Conservation (phyloP, 2,888 invertebrate genomes). For the Epistrophella euchroma region DNA sequence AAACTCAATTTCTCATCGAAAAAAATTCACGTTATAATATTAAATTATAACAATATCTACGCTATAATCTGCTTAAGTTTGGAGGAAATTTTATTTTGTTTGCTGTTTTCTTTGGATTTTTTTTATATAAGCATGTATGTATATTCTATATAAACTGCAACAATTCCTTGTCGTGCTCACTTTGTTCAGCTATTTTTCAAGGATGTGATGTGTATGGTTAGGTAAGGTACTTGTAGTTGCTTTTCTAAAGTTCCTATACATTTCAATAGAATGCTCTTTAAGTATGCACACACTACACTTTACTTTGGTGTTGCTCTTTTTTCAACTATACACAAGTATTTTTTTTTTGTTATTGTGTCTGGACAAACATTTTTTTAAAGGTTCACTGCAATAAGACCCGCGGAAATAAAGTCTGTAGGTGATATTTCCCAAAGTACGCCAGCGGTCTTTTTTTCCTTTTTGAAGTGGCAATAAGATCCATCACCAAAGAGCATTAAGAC, state of each 20-base stretch:
- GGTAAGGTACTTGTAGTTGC: neutral
- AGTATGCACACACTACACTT: neutral
- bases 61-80: slow-evolving; percentile 2
- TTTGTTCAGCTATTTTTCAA: slow-evolving; percentile 54
- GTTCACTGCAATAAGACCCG: no score
- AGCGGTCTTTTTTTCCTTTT: no score
- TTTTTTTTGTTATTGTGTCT: no score
- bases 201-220: neutral
- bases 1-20: neutral
- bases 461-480: no score
- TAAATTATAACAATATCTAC: no score
- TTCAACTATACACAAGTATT: neutral
- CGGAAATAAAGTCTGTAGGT: no score
- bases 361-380: no score
- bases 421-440: no score
- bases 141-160: neutral
- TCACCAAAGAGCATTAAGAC: no score
- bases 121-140: neutral
- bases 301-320: no score
- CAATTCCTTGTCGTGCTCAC: neutral
- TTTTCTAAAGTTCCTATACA: neutral
- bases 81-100: slow-evolving; percentile 3
- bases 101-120: neutral
- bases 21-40: no score
- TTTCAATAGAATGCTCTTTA: neutral